Evolutionary conservation across 2,113 vertebrate species (phyloP), one percentile per base, ranked within the genome.

Genomic region (Odocoileus virginianus): DNA sequence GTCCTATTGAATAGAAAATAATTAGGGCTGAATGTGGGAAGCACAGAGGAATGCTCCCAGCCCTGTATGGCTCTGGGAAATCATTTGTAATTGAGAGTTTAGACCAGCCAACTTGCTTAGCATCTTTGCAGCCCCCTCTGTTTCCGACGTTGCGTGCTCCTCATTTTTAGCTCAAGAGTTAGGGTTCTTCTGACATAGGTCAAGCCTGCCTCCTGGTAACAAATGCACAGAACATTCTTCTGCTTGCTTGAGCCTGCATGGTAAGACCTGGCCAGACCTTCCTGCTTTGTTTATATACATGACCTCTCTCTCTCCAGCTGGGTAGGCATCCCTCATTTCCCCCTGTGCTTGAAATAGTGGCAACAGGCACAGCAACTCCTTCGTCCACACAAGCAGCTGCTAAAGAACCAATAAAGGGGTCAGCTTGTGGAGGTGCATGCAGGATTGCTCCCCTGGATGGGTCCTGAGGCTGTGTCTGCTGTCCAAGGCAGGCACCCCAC

Each of bases 371-470:
- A 3, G 15, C 54, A n/a, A 14, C 55, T 28, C 6, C 28, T 45
- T 57, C 50, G 45, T 91, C 15, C 8, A 30, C 50, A 9, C 30
- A 9, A 58, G 52, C 12, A 67, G 52, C 27, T 28, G 19, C 9
- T 25, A 2, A 27, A n/a, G 14, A 28, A 10, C 17, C 7, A 30
- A 3, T 13, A 36, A 27, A 47, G 4, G 19, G 15, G 1, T 9
- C 5, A 5, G 8, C 9, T 23, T 0, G 0, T 28, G n/a, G 5
- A 10, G 1, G 2, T 15, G 28, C 27, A 1, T 21, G 0, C 9
- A 7, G 0, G 3, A 14, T 5, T 16, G 0, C n/a, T 9, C 2
- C 30, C 19, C 23, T 13, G 11, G 23, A 0, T 2, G 1, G 54
- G 15, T 11, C 54, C 45, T 0, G 12, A 28, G 25, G 58, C 3